Base-by-base conservation (phyloP, 2,113 vertebrate species). In the Spilogale gracilis region DNA sequence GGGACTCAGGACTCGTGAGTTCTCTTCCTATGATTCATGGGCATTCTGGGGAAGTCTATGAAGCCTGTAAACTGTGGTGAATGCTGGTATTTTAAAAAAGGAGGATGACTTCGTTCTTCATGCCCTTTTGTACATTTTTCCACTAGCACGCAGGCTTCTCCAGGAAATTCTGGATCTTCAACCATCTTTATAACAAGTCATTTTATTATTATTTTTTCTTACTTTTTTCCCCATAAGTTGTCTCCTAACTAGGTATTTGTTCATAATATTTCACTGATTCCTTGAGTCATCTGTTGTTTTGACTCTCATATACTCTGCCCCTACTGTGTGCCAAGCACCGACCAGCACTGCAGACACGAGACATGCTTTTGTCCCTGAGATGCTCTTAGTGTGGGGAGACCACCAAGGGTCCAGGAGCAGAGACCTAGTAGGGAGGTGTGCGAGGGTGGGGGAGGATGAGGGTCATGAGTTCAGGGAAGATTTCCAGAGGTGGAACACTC, bases 41-140 rank as follows among this genome's bases (percentile, higher is more conserved):
- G 32, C 71, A 76, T 96, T 73, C 76, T 95, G 76, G 89, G 54
- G 83, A 91, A 90, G 79, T 88, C 80, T 86, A 50, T 11, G 69
- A 93, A 93, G 48, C 86, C 56, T 76, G 91, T 81, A 58, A 86
- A 56, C 63, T 92, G 94, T 1, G 88, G 83, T 74, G 76, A 92
- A 94, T 93, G 76, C 80, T 94, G 71, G 69, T 92, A 63, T 93
- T 98, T 96, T 73, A 96, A 95, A 95, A 97, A 96, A 92, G 82
- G 85, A 97, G 54, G 87, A 96, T 97, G 94, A 96, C 95, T 97
- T 91, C 0, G 84, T 80, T 96, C 74, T 83, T 95, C 32, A 0
- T 94, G 95, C 84, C 96, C 54, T 90, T 94, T 97, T 97, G 92
- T 91, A 95, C 88, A 94, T 94, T 97, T 97, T 97, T 95, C 98